Conservation (phyloP, 2,113 vertebrate species). For the Poeciliopsis occidentalis region DNA sequence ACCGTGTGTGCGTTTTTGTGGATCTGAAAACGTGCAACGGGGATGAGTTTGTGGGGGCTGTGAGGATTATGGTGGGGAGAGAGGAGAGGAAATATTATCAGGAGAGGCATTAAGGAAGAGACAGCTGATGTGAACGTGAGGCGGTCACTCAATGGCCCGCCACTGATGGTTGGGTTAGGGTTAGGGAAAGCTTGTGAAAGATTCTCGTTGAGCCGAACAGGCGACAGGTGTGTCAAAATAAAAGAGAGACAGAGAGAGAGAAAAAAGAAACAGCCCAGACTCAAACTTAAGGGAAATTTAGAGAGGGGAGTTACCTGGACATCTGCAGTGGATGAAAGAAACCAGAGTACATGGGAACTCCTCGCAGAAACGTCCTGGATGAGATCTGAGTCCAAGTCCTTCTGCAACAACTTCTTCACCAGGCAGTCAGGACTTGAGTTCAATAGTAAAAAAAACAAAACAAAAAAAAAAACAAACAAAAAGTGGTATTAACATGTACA, state of each 20-base stretch:
- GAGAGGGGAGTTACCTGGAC: not conserved
- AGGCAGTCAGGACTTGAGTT: not conserved
- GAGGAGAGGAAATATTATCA: constrained; percentile 28
- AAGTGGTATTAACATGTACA: too few species aligned
- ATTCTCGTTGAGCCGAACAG: not conserved
- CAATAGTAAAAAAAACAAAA: too few species aligned
- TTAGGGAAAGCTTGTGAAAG: too few species aligned
- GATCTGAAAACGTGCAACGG: constrained; percentile 58
- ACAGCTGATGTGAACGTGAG: constrained; percentile 62
- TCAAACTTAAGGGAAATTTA: not conserved
- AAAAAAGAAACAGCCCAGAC: not conserved
- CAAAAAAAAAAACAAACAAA: too few species aligned
- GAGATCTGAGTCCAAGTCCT: not conserved
- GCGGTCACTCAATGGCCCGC: not conserved
- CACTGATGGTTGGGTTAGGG: not conserved
- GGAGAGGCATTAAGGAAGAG: constrained; percentile 32
- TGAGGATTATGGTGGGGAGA: constrained; percentile 62
- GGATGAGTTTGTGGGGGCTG: constrained; percentile 67
- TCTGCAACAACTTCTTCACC: not conserved
- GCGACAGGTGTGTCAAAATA: not conserved
- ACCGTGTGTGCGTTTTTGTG: constrained; percentile 52
- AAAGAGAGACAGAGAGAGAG: not conserved
- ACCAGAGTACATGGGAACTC: not conserved
- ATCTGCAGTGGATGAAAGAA: not conserved
- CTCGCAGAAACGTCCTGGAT: not conserved